A percentile compares a stretch with the other conserved stretches of the same genome.
Evolutionary conservation across 2,113 vertebrate species (phyloP).

Genomic region (Syngnathus scovelli): DNA sequence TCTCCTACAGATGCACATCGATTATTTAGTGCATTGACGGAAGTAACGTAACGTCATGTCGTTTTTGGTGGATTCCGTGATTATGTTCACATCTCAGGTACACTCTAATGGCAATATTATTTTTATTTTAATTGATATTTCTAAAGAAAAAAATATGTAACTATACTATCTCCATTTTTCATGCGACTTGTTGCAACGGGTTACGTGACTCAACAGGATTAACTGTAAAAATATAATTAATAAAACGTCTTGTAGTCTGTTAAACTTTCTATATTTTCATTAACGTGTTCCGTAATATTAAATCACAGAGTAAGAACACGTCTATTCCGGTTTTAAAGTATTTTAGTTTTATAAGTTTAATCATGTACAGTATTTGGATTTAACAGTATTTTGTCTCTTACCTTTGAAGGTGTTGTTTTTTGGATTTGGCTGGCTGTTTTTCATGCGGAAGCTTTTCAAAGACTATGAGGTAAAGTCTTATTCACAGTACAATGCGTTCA

Average conservation of each 20-base stretch:
- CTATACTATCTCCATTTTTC: neutral
- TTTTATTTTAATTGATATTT: neutral
- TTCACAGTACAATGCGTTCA: neutral
- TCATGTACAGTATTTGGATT: too few relatives aligned
- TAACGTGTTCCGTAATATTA: neutral
- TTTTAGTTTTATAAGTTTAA: too few relatives aligned
- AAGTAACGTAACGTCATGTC: constrained; percentile 73
- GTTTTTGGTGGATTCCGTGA: constrained; percentile 88
- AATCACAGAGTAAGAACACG: neutral
- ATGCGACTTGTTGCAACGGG: neutral
- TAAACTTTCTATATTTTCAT: neutral
- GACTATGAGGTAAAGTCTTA: constrained; percentile 84
- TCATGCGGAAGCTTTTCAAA: constrained; percentile 94
- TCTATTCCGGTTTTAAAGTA: too few relatives aligned
- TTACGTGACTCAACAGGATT: neutral
- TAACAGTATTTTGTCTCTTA: neutral
- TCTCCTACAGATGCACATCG: neutral
- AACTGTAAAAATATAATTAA: neutral
- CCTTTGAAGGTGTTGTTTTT: constrained; percentile 86
- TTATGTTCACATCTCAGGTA: constrained; percentile 95
- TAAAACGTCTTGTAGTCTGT: neutral
- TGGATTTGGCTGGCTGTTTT: constrained; percentile 97
- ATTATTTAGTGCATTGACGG: constrained; percentile 2
- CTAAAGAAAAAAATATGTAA: too few relatives aligned
- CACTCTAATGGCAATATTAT: neutral